These are phyloP conservation scores for Daubentonia madagascariensis DNA, from an alignment of 2,113 vertebrate genomes.

Conservation along the genomic window DNA sequence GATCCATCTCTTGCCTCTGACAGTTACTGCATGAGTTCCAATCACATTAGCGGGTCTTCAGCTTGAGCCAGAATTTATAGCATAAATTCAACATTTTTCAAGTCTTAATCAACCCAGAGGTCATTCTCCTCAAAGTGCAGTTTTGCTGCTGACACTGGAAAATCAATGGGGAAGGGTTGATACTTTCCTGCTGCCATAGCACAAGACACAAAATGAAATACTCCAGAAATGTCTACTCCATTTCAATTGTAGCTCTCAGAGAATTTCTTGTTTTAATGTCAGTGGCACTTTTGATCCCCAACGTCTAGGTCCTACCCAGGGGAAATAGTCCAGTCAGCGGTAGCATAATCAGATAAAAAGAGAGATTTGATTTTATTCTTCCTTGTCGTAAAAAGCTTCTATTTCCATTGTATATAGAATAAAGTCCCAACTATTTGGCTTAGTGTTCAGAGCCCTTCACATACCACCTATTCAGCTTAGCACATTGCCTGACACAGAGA, in stretches of 20 bases:
- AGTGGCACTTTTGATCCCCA: constrained; percentile 5
- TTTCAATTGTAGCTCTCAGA: background rate
- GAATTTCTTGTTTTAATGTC: constrained; percentile 16
- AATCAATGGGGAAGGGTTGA: constrained; percentile 46
- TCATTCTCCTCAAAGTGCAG: constrained; percentile 60
- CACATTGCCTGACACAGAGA: background rate
- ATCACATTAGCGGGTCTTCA: constrained; percentile 55
- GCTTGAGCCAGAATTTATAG: constrained; percentile 57
- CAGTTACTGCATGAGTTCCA: constrained; percentile 60
- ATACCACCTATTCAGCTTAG: background rate
- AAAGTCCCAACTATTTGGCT: background rate
- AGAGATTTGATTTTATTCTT: background rate
- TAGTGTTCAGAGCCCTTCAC: background rate
- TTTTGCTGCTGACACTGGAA: constrained; percentile 51
- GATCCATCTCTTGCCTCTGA: constrained; percentile 57
- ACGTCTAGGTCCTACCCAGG: background rate
- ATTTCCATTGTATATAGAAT: background rate
- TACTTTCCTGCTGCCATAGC: constrained; percentile 27
- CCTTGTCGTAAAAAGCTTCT: background rate
- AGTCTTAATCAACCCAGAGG: constrained; percentile 50
- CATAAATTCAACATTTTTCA: constrained; percentile 68
- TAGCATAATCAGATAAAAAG: background rate
- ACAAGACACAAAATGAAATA: constrained; percentile 18
- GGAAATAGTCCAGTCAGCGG: background rate
- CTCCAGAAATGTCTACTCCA: background rate